These are phyloP conservation scores for Smithornis capensis DNA, from an alignment of 2,113 vertebrate species.

Conservation along the genomic window DNA sequence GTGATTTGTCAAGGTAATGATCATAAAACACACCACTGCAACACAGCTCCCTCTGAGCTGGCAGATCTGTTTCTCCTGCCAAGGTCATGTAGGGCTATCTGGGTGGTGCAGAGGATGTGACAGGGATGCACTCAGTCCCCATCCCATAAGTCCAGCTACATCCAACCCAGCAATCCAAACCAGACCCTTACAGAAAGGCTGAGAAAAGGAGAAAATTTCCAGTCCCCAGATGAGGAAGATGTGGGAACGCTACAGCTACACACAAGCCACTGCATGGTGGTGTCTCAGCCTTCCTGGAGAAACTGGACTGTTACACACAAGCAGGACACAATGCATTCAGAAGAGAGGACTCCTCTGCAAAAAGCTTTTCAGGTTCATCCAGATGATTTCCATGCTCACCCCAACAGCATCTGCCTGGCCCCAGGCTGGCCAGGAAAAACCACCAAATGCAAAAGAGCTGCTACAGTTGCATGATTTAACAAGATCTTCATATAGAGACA, in stretches of 20 bases:
- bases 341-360: not conserved
- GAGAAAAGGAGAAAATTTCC: not conserved
- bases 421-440: not conserved
- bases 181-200: not conserved
- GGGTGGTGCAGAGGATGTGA: accelerated
- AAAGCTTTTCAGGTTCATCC: not conserved
- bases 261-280: accelerated
- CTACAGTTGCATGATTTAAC: not conserved
- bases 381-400: not conserved
- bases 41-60: not conserved
- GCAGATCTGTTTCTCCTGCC: not conserved
- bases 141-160: not conserved
- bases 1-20: constrained; percentile 41
- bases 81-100: accelerated
- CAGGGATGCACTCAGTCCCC: not conserved
- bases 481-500: not conserved
- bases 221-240: not conserved
- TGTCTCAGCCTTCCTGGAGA: not conserved
- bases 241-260: accelerated
- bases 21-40: not conserved
- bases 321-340: not conserved
- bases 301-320: not conserved
- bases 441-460: not conserved
- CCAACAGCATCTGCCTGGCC: not conserved
- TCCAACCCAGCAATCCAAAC: not conserved